Conservation (phyloP, 2,888 invertebrate species). For the Polydrusus tereticollis region DNA sequence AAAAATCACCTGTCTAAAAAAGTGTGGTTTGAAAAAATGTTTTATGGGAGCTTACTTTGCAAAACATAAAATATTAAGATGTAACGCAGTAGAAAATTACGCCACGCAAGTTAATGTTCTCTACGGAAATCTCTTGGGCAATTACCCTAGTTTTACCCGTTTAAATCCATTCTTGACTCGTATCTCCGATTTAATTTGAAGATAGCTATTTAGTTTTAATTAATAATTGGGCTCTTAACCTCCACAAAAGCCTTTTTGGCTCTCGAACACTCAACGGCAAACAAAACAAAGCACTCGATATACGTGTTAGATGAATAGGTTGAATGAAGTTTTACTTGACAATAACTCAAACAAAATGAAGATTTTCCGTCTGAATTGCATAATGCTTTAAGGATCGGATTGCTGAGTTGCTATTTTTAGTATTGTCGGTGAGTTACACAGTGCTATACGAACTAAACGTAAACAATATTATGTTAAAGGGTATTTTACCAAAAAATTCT, state of each 20-base stretch:
- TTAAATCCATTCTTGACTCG: conserved; percentile 33
- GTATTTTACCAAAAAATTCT: not conserved
- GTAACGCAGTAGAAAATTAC: conserved; percentile 21
- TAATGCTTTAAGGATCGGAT: not conserved
- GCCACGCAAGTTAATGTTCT: conserved; percentile 19
- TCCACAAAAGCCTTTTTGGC: conserved; percentile 18
- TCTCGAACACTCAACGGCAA: conserved; percentile 29
- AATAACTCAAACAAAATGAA: conserved; percentile 12
- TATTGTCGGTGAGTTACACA: not conserved
- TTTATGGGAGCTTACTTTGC: conserved; percentile 1
- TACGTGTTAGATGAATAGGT: conserved; percentile 26
- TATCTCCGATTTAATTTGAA: conserved; percentile 33
- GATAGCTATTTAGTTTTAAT: conserved; percentile 34
- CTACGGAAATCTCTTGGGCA: conserved; percentile 15
- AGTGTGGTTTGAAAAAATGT: not conserved
- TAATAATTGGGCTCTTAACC: conserved; percentile 32
- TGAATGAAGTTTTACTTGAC: conserved; percentile 23
- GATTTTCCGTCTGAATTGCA: conserved; percentile 7
- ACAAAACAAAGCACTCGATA: conserved; percentile 34
- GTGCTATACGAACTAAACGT: not conserved
- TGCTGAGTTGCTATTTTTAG: not conserved
- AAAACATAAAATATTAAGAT: conserved; percentile 20
- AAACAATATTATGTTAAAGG: not conserved
- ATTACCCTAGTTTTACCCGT: conserved; percentile 27
- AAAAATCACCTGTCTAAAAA: conserved; percentile 15